Evolutionary conservation across 2,797 vertebrate genomes (phyloP).

Genomic region (Alectoris magna): DNA sequence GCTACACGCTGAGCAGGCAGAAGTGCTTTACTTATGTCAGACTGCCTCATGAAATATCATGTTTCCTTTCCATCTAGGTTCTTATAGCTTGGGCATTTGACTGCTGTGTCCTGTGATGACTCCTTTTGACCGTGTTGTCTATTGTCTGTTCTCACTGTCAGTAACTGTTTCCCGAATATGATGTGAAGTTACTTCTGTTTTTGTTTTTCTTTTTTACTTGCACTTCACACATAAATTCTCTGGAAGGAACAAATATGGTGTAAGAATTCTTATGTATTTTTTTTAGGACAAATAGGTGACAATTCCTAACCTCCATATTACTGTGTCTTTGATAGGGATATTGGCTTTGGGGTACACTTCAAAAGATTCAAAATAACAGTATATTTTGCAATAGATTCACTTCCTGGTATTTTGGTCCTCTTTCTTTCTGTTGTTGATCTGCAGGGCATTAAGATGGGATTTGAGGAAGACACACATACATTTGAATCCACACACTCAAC

Average conservation of each 20-base stretch:
- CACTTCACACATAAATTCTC: neutral
- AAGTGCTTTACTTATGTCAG: neutral
- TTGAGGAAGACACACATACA: accelerated
- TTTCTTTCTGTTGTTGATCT: neutral
- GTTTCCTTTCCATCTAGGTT: neutral
- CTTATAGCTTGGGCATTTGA: neutral
- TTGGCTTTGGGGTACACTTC: neutral
- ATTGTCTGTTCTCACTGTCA: neutral
- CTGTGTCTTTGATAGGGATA: neutral
- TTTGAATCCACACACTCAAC: neutral
- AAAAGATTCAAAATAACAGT: neutral
- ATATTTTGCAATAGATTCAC: neutral
- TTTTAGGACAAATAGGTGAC: neutral
- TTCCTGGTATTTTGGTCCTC: neutral
- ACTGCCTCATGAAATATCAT: neutral
- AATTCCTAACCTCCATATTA: neutral
- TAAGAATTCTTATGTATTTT: neutral
- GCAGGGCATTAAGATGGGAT: neutral
- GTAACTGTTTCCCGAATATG: neutral
- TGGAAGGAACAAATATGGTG: neutral
- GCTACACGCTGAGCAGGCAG: accelerated
- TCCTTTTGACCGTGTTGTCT: neutral
- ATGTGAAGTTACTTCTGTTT: neutral
- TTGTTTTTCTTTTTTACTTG: neutral
- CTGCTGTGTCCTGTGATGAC: neutral